A percentile compares a stretch with the other conserved stretches of the same genome.
phyloP scores from a whole-genome alignment of 92 coral and sea anemone species.

The Diadumene lineata region DNA sequence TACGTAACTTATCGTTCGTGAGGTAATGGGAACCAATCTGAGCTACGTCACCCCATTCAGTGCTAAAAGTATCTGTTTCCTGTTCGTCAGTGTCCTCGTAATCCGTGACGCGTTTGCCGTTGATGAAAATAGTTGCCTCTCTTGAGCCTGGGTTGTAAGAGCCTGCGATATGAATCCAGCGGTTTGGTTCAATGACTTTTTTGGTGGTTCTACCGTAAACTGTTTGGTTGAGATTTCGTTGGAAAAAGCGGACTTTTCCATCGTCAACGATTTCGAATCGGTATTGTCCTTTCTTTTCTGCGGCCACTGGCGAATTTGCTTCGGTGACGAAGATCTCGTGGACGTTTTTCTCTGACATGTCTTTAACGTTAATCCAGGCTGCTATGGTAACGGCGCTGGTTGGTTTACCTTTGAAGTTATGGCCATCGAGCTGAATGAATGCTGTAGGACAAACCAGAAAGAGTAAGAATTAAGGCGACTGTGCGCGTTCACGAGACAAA shows the following conservation, averaged over 20 bases:
- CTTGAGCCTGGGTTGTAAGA: constrained; percentile 69
- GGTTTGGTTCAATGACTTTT: constrained; percentile 61
- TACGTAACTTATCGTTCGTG: constrained; percentile 49
- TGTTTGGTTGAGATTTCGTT: constrained; percentile 71
- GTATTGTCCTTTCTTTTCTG: constrained; percentile 65
- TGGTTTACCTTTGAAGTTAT: constrained; percentile 77
- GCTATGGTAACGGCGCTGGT: constrained; percentile 76
- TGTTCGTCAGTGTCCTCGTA: constrained; percentile 71
- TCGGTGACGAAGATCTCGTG: constrained; percentile 72
- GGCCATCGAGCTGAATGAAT: constrained; percentile 74
- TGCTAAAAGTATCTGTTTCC: constrained; percentile 63
- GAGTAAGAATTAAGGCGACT: too few species aligned
- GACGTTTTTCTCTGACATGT: constrained; percentile 58
- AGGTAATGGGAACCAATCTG: constrained; percentile 68
- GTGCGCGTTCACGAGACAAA: too few species aligned
- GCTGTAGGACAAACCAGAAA: constrained; percentile 3
- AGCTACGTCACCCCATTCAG: constrained; percentile 77
- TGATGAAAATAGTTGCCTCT: constrained; percentile 64
- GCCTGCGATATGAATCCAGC: constrained; percentile 83
- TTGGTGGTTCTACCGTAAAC: constrained; percentile 79
- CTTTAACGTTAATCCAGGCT: constrained; percentile 77
- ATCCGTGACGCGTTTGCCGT: constrained; percentile 69
- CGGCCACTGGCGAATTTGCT: constrained; percentile 34
- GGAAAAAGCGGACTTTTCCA: constrained; percentile 86
- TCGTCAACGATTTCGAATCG: constrained; percentile 75